These are phyloP conservation scores for Pangasius mekongensis DNA, from an alignment of 2,797 vertebrate genomes.

Conservation along the genomic window DNA sequence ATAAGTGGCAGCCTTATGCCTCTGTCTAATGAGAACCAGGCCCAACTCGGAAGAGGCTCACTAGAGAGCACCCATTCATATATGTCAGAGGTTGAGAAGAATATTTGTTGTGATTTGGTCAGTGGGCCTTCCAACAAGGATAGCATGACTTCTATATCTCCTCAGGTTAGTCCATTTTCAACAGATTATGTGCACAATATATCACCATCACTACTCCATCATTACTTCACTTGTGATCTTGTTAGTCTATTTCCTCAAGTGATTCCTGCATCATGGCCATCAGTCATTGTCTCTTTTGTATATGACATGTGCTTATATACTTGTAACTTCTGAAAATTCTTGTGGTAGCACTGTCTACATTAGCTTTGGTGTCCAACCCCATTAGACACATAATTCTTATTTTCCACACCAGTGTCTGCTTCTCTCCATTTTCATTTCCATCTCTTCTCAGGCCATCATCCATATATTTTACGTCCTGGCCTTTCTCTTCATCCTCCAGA, in stretches of 20 bases:
- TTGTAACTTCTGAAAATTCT: background rate
- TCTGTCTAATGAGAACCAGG: constrained; percentile 19
- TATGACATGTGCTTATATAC: background rate
- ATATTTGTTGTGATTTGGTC: constrained; percentile 14
- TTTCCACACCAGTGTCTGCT: constrained; percentile 13
- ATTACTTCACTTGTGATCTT: background rate
- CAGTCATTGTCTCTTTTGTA: constrained; percentile 38
- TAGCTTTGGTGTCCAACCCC: background rate
- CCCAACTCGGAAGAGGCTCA: background rate
- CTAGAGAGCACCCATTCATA: constrained; percentile 21
- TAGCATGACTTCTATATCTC: constrained; percentile 14
- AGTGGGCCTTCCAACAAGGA: constrained; percentile 8
- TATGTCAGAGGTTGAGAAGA: background rate
- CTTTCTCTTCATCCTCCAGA: constrained; percentile 77
- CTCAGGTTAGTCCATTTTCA: constrained; percentile 69
- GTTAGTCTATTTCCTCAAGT: constrained; percentile 27
- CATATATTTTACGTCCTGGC: constrained; percentile 77
- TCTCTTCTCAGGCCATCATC: constrained; percentile 71
- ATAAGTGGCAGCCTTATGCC: background rate
- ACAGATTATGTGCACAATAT: background rate
- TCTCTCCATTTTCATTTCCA: constrained; percentile 52
- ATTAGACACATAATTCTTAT: constrained; percentile 6
- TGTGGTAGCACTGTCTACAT: background rate
- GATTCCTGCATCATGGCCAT: constrained; percentile 51
- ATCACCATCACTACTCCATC: background rate